phyloP scores from a whole-genome alignment of 2,797 vertebrate genomes.

The Sebastes cheni region DNA sequence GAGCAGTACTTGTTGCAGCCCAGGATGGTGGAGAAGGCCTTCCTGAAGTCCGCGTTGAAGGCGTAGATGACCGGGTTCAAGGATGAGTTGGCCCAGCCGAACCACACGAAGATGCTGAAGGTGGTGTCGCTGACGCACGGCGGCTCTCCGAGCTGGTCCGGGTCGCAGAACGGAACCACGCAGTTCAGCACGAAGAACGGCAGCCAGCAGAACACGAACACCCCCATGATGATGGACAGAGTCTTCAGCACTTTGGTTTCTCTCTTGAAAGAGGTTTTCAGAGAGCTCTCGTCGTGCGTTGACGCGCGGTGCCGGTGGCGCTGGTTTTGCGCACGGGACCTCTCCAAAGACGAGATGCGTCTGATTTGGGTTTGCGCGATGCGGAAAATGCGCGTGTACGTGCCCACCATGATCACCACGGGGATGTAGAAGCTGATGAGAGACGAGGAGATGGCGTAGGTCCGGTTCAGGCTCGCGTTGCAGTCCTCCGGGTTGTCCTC shows the following conservation, averaged over 20 bases:
- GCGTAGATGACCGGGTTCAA: conserved; percentile 85
- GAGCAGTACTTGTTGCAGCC: conserved; percentile 79
- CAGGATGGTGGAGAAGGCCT: conserved; percentile 82
- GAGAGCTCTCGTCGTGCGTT: conserved; percentile 73
- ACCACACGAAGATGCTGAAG: conserved; percentile 84
- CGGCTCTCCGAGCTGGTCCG: conserved; percentile 35
- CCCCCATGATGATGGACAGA: conserved; percentile 82
- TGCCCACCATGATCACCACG: conserved; percentile 84
- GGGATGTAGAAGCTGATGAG: conserved; percentile 89
- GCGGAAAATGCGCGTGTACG: conserved; percentile 83
- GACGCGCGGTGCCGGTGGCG: conserved; percentile 56
- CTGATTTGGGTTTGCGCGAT: conserved; percentile 84
- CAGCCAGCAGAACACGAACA: conserved; percentile 86
- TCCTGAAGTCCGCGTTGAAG: conserved; percentile 84
- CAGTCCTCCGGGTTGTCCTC: conserved; percentile 67
- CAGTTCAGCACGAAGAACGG: conserved; percentile 88
- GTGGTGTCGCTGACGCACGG: conserved; percentile 81
- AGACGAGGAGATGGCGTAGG: conserved; percentile 84
- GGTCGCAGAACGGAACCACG: conserved; percentile 80
- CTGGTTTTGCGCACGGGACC: conserved; percentile 58
- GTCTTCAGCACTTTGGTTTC: conserved; percentile 87
- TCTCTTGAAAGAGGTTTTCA: conserved; percentile 81
- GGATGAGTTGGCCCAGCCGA: conserved; percentile 87
- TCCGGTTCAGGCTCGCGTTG: conserved; percentile 80
- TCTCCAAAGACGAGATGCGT: conserved; percentile 81